These are phyloP conservation scores for Melangyna quadrimaculata DNA, from an alignment of 2,888 invertebrate genomes.

Conservation along the genomic window DNA sequence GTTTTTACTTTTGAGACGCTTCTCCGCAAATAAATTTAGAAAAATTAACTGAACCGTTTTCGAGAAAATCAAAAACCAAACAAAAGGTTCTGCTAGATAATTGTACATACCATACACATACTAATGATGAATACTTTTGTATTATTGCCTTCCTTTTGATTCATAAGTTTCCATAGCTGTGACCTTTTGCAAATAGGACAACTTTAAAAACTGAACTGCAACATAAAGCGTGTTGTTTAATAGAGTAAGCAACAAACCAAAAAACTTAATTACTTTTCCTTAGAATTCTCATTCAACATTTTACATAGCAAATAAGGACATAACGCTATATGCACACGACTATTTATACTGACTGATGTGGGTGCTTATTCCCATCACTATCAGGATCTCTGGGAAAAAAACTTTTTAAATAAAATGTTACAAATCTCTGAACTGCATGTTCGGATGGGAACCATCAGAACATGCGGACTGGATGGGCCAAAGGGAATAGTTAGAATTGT, in stretches of 20 bases:
- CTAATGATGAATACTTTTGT: too few relatives aligned
- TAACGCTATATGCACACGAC: not conserved
- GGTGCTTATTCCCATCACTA: not conserved
- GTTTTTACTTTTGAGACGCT: too few relatives aligned
- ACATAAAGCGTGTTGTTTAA: not conserved
- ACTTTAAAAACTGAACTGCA: not conserved
- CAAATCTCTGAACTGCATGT: not conserved
- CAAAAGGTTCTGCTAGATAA: too few relatives aligned
- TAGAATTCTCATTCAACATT: slow-evolving; percentile 16
- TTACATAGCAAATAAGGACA: not conserved
- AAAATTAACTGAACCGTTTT: too few relatives aligned
- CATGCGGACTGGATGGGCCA: too few relatives aligned
- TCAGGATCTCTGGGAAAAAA: slow-evolving; percentile 17
- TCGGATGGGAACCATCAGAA: too few relatives aligned
- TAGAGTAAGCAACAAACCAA: slow-evolving; percentile 42
- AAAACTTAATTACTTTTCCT: slow-evolving; percentile 59
- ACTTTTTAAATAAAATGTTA: slow-evolving; percentile 45
- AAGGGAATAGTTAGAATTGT: too few relatives aligned
- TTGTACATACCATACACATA: too few relatives aligned
- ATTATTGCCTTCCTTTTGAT: not conserved
- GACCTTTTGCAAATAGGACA: not conserved
- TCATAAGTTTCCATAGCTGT: not conserved
- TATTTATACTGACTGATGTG: not conserved
- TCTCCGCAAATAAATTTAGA: too few relatives aligned
- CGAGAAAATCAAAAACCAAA: too few relatives aligned